phyloP scores from a whole-genome alignment of 2,797 vertebrate genomes.

The Intellagama lesueurii region DNA sequence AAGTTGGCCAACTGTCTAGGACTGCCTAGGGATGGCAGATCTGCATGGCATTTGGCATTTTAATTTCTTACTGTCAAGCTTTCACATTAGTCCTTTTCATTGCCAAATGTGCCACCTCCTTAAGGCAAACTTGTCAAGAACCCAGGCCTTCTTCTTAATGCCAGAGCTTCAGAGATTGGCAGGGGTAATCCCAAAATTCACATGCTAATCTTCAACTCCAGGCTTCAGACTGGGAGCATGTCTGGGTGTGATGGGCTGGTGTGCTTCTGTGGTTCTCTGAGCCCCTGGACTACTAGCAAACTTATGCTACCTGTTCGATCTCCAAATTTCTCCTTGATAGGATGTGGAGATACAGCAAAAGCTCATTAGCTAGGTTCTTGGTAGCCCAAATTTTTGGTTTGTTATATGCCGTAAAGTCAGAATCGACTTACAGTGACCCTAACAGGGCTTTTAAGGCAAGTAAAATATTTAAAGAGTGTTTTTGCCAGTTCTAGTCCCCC shows the following conservation, averaged over 20 bases:
- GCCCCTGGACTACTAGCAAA: not conserved
- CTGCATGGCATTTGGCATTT: not conserved
- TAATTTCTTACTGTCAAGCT: not conserved
- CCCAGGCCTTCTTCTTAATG: not conserved
- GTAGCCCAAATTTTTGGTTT: not conserved
- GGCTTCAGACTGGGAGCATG: not conserved
- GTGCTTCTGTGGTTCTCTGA: not conserved
- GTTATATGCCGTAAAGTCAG: too few relatives aligned
- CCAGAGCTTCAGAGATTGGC: not conserved
- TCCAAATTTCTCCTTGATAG: not conserved
- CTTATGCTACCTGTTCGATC: not conserved
- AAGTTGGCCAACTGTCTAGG: not conserved
- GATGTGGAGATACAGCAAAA: not conserved
- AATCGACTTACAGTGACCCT: too few relatives aligned
- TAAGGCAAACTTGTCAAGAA: not conserved
- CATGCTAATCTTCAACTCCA: not conserved
- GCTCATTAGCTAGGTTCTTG: not conserved
- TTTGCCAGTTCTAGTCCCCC: too few relatives aligned
- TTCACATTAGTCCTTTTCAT: not conserved
- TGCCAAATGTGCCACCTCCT: not conserved
- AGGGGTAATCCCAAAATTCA: not conserved
- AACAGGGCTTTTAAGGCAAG: too few relatives aligned
- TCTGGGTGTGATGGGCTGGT: not conserved
- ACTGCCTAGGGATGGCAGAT: not conserved
- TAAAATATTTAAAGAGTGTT: too few relatives aligned